Percentiles rank a stretch among this genome's conserved stretches.
phyloP scores from a whole-genome alignment of 2,113 vertebrate species.

The Smithornis capensis region DNA sequence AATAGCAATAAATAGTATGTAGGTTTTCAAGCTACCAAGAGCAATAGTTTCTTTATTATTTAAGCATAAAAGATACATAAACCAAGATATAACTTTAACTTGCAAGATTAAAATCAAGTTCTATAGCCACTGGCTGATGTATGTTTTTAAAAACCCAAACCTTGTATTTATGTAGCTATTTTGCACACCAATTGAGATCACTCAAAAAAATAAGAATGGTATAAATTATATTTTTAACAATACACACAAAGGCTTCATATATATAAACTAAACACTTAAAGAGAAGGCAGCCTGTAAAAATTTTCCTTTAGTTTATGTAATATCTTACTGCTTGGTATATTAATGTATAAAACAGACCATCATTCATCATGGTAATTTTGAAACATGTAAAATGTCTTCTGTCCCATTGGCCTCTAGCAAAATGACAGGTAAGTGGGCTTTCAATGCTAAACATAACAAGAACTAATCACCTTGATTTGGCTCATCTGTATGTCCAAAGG shows the following conservation, averaged over 20 bases:
- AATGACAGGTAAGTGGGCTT: background rate
- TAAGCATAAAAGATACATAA: slow-evolving; percentile 49
- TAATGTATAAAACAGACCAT: background rate
- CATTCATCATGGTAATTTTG: background rate
- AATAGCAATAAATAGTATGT: background rate
- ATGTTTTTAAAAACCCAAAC: background rate
- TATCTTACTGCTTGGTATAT: slow-evolving; percentile 23
- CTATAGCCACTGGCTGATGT: background rate
- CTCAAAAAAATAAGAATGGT: slow-evolving; percentile 43
- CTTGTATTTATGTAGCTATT: background rate
- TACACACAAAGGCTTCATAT: background rate
- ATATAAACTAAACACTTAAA: slow-evolving; percentile 3
- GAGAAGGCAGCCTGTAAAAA: background rate
- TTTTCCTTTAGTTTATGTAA: background rate
- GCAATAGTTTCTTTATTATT: slow-evolving; percentile 59
- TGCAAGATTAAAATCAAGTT: slow-evolving; percentile 6
- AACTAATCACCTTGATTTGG: slow-evolving; percentile 85
- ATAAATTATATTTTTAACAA: slow-evolving; percentile 51
- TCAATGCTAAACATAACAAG: slow-evolving; percentile 51
- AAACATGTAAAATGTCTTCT: background rate
- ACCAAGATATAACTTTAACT: background rate
- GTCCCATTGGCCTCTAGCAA: background rate
- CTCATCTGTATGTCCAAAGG: slow-evolving; percentile 83
- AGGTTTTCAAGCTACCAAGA: slow-evolving; percentile 18
- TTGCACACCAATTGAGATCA: background rate